Conservation (phyloP, 2,113 vertebrate genomes). For the Crocuta crocuta region DNA sequence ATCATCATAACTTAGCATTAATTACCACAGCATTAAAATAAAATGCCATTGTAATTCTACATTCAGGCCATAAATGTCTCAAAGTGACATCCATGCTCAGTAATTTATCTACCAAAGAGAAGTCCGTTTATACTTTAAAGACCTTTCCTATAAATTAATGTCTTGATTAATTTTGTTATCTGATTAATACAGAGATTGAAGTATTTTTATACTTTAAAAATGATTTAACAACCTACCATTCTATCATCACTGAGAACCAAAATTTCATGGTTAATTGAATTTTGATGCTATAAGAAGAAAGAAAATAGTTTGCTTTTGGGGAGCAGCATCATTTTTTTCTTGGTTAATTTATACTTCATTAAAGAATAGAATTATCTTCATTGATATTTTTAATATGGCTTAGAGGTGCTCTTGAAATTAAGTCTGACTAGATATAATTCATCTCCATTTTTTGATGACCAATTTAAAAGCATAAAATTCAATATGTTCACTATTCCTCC, state of each 20-base stretch:
- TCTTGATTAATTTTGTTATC: not conserved
- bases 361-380: not conserved
- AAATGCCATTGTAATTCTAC: constrained; percentile 62
- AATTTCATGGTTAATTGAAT: constrained; percentile 33
- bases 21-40: constrained; percentile 64
- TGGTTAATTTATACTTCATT: not conserved
- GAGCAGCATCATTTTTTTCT: not conserved
- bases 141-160: constrained; percentile 50
- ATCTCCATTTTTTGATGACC: not conserved
- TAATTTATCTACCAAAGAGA: constrained; percentile 1
- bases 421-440: not conserved
- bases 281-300: constrained; percentile 4
- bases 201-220: not conserved
- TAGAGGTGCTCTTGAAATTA: not conserved
- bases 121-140: constrained; percentile 13
- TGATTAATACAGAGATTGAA: constrained; percentile 50
- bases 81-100: not conserved
- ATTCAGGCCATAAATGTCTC: constrained; percentile 23
- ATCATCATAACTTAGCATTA: constrained; percentile 76
- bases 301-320: not conserved
- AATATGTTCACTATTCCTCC: not conserved
- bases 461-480: not conserved
- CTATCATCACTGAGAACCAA: not conserved
- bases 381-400: not conserved
- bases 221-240: not conserved